phyloP scores from a whole-genome alignment of 2,888 invertebrate species.

The Hetaerina titia region DNA sequence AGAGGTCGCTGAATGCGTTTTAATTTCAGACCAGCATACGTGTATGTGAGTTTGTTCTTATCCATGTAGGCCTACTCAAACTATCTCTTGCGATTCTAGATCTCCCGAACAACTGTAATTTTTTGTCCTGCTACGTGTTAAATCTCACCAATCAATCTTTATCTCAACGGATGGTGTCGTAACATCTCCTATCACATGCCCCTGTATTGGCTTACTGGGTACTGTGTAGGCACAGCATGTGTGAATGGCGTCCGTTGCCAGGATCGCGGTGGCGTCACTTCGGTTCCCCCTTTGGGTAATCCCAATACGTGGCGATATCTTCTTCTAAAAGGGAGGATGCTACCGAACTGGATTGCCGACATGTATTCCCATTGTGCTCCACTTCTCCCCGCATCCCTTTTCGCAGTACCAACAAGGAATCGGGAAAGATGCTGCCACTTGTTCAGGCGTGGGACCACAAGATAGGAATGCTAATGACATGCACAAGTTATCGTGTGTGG shows the following conservation, averaged over 20 bases:
- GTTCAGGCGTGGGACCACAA: background rate
- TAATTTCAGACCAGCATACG: too few species aligned
- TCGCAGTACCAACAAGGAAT: background rate
- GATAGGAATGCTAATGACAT: too few species aligned
- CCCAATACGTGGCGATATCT: background rate
- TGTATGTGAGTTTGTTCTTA: too few species aligned
- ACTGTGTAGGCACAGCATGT: background rate
- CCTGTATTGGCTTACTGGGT: background rate
- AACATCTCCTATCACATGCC: background rate
- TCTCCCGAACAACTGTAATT: too few species aligned
- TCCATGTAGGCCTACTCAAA: too few species aligned
- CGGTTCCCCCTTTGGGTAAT: background rate
- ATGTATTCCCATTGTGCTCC: conserved; percentile 42
- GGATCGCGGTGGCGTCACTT: background rate
- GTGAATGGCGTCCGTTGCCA: conserved; percentile 31
- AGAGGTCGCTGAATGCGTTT: too few species aligned
- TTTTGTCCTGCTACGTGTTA: too few species aligned
- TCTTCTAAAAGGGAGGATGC: conserved; percentile 40
- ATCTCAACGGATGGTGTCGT: background rate
- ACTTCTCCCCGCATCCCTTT: background rate
- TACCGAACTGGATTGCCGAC: background rate
- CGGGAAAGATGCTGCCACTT: background rate
- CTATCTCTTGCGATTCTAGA: too few species aligned
- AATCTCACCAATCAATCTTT: too few species aligned
- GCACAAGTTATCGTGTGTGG: background rate